Percentiles rank a stretch among this genome's conserved stretches.
These are phyloP conservation scores for Aplysina aerophoba DNA, from an alignment of 37 sponge, comb jelly and placozoan species.

Conservation along the genomic window DNA sequence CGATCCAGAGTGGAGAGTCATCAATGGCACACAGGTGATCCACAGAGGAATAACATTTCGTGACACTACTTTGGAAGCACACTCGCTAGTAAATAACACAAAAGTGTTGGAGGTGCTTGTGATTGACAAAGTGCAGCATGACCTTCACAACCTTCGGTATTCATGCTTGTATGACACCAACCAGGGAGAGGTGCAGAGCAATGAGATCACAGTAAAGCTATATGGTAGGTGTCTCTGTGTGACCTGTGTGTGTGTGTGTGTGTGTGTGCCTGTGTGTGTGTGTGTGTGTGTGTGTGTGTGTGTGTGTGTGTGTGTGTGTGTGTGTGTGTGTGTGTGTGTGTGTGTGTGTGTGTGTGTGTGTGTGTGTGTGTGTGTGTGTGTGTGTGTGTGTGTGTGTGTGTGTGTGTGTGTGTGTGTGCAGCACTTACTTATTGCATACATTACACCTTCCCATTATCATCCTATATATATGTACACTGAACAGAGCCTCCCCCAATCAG, in stretches of 20 bases:
- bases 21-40: not conserved
- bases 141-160: not conserved
- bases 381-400: constrained; percentile 7
- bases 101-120: not conserved
- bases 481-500: too few species aligned
- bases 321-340: not conserved
- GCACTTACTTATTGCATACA: too few species aligned
- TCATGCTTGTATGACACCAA: not conserved
- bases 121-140: not conserved
- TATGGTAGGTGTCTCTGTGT: not conserved
- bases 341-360: not conserved
- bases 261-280: constrained; percentile 18
- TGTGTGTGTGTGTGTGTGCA: not conserved
- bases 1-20: constrained; percentile 11
- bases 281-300: constrained; percentile 6
- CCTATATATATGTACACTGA: too few species aligned
- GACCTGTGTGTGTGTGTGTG: constrained; percentile 18
- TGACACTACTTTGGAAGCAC: not conserved
- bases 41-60: not conserved
- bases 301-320: constrained; percentile 25
- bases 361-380: constrained; percentile 3
- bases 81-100: not conserved
- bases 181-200: not conserved
- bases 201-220: not conserved
- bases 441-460: too few species aligned